Percentiles rank a stretch among this genome's conserved stretches.
These are phyloP conservation scores for Onchidella celtica DNA, from an alignment of 2,888 invertebrate genomes.

Conservation along the genomic window DNA sequence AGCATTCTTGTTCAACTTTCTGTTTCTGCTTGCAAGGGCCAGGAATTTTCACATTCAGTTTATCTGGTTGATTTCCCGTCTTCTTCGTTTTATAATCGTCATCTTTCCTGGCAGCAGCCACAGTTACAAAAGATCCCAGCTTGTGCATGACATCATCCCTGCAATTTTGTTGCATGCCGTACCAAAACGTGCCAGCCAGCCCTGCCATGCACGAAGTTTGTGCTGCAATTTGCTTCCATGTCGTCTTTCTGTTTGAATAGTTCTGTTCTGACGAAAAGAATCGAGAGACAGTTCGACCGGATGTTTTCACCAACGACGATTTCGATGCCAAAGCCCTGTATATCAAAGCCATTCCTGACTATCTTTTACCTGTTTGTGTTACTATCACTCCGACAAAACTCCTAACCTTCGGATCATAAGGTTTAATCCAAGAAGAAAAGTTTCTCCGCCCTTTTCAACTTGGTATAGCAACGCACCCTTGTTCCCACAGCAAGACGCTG, in stretches of 20 bases:
- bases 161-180: neutral
- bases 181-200: neutral
- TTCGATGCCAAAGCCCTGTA: neutral
- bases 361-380: too few species aligned
- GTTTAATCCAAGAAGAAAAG: too few species aligned
- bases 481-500: too few species aligned
- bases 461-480: too few species aligned
- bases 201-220: neutral
- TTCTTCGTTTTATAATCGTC: neutral
- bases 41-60: neutral
- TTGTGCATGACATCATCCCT: neutral
- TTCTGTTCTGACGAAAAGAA: neutral
- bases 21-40: neutral
- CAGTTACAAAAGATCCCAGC: neutral
- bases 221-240: neutral
- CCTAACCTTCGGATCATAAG: too few species aligned
- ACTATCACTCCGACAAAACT: too few species aligned
- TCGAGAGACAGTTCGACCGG: neutral
- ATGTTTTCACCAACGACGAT: neutral
- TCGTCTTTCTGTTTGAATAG: neutral
- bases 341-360: constrained; percentile 13
- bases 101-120: neutral
- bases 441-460: too few species aligned
- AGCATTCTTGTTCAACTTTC: constrained; percentile 6
- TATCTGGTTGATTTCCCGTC: neutral